These are phyloP conservation scores for Gila robusta DNA, from an alignment of 2,797 vertebrate species.

Conservation along the genomic window DNA sequence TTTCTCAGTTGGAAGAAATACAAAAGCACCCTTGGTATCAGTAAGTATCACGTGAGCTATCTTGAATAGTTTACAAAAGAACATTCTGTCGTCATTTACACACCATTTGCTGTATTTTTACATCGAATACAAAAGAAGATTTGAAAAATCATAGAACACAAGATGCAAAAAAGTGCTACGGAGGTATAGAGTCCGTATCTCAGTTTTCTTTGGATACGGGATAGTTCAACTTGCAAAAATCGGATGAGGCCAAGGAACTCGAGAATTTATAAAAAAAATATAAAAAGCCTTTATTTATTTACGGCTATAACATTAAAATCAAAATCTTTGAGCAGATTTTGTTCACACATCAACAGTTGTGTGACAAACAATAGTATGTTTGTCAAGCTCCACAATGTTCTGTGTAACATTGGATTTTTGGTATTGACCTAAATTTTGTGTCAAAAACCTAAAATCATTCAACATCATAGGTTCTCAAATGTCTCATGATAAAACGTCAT, in stretches of 20 bases:
- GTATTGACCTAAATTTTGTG: background rate
- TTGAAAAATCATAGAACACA: background rate
- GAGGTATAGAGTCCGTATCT: too few relatives aligned
- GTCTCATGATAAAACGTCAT: background rate
- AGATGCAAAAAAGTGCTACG: too few relatives aligned
- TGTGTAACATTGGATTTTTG: background rate
- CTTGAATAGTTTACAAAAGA: background rate
- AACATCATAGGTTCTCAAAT: background rate
- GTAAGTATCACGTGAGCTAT: slow-evolving; percentile 79
- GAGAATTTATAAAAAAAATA: too few relatives aligned
- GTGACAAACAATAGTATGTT: background rate
- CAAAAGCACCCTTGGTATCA: slow-evolving; percentile 93
- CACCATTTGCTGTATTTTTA: background rate
- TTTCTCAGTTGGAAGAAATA: slow-evolving; percentile 88
- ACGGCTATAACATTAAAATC: too few relatives aligned
- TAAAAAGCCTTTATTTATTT: too few relatives aligned
- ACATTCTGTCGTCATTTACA: background rate
- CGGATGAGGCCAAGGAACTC: too few relatives aligned
- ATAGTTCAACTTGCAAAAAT: too few relatives aligned
- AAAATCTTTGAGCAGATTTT: background rate
- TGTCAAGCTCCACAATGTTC: background rate
- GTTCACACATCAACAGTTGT: background rate
- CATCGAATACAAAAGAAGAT: background rate
- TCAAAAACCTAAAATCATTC: background rate
- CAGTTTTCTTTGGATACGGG: too few relatives aligned